Evolutionary conservation across 2,113 vertebrate genomes (phyloP), one percentile per base, ranked within the genome.

Genomic region (Ia io): DNA sequence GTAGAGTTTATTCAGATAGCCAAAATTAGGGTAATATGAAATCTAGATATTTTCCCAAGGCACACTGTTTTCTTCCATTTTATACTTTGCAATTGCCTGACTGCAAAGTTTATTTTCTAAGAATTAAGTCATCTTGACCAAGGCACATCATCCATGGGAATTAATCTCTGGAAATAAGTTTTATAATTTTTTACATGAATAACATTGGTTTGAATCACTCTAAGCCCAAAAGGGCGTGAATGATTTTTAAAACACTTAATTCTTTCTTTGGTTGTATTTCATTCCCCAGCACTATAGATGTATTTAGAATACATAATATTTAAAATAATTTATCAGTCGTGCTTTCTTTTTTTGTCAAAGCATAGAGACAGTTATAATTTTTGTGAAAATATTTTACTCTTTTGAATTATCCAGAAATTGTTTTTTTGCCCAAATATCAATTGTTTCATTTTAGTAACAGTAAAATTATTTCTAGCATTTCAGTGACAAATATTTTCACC

Each of bases 71-170:
- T 61, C 44, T 70, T 88, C 35, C 53, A 74, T 70, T 90, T 87
- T 53, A 56, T 84, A 88, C 25, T 76, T 96, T 91, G 49, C 35
- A 88, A 77, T 44, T 77, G 23, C 51, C n/a, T 6, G 0, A 35
- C 11, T 65, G 49, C 9, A 16, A 93, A 84, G 53, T 71, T 93
- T 65, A 88, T 73, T 93, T 95, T 69, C 63, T 86, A 77, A 89
- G 84, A 77, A 67, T 40, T 35, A 86, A 84, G 74, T 90, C 40
- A 74, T 13, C 37, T 74, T 84, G 78, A 70, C 14, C 9, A 59
- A 42, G 25, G 20, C 63, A 84, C 4, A 78, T 35, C 10, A 67
- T 42, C 8, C 51, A 16, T 74, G 42, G 35, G 90, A 90, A 91
- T 88, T 47, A 91, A 71, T 49, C 30, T 37, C 61, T 37, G 30